Conservation (phyloP, 1,140 invertebrate species). For the Lycorma delicatula region DNA sequence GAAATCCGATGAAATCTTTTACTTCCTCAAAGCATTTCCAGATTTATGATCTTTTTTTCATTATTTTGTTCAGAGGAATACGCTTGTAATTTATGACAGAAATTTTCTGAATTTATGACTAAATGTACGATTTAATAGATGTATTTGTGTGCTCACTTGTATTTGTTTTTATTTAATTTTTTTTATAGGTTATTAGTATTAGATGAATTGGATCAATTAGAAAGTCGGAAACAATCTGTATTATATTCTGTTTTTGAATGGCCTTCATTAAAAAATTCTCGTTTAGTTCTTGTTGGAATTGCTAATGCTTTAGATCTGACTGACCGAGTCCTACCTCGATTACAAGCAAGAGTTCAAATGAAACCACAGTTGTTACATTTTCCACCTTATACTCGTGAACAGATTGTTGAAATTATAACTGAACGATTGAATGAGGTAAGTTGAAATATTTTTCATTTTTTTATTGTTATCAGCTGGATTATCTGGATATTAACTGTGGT, state of each 20-base stretch:
- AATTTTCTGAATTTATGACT: too few relatives aligned
- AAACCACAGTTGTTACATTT: constrained; percentile 77
- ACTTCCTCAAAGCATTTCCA: too few relatives aligned
- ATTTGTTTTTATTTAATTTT: constrained; percentile 13
- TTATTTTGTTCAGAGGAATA: too few relatives aligned
- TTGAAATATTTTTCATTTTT: constrained; percentile 7
- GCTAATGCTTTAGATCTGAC: constrained; percentile 95
- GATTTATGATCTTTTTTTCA: too few relatives aligned
- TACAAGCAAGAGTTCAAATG: constrained; percentile 63
- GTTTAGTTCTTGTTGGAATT: constrained; percentile 81
- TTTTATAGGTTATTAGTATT: constrained; percentile 70
- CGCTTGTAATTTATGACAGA: too few relatives aligned
- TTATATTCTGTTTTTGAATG: constrained; percentile 92
- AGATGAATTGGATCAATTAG: constrained; percentile 93
- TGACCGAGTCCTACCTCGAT: constrained; percentile 76
- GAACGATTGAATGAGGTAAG: constrained; percentile 57
- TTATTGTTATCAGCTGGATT: too few relatives aligned
- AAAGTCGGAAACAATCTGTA: constrained; percentile 72
- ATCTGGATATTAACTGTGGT: too few relatives aligned
- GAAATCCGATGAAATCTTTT: too few relatives aligned
- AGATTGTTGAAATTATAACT: constrained; percentile 81
- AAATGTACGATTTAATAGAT: too few relatives aligned
- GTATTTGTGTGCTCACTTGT: too few relatives aligned
- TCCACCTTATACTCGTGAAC: constrained; percentile 80
- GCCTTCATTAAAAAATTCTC: constrained; percentile 60